phyloP scores from a whole-genome alignment of 2,797 vertebrate species.

The Myotis planiceps region DNA sequence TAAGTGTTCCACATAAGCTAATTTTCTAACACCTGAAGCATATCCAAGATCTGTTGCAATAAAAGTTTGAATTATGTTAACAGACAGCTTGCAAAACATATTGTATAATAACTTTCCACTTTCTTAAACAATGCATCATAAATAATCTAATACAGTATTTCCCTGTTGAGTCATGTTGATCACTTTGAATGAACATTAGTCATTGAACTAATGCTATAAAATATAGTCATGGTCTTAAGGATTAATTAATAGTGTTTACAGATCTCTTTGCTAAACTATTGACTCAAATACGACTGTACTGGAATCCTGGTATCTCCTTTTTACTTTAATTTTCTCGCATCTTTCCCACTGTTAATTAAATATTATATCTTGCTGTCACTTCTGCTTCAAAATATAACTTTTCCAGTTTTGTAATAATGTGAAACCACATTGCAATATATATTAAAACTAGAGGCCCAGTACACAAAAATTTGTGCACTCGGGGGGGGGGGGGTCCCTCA shows the following conservation, averaged over 20 bases:
- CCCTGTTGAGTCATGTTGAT: neutral
- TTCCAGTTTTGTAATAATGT: neutral
- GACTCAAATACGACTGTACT: neutral
- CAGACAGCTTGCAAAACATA: neutral
- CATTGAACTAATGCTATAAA: neutral
- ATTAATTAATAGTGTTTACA: neutral
- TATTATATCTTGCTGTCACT: neutral
- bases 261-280: neutral
- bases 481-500: no score
- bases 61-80: neutral
- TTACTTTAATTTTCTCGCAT: neutral
- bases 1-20: neutral
- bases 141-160: neutral
- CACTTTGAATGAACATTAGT: neutral
- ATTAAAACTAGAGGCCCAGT: neutral
- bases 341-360: neutral
- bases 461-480: no score
- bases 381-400: neutral
- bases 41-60: neutral
- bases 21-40: conserved; percentile 27
- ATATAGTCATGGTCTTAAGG: neutral
- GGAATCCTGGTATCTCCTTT: neutral
- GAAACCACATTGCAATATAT: neutral
- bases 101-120: neutral
- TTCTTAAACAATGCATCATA: neutral